These are phyloP conservation scores for Galerucella calmariensis DNA, from an alignment of 2,888 invertebrate genomes.

Conservation along the genomic window DNA sequence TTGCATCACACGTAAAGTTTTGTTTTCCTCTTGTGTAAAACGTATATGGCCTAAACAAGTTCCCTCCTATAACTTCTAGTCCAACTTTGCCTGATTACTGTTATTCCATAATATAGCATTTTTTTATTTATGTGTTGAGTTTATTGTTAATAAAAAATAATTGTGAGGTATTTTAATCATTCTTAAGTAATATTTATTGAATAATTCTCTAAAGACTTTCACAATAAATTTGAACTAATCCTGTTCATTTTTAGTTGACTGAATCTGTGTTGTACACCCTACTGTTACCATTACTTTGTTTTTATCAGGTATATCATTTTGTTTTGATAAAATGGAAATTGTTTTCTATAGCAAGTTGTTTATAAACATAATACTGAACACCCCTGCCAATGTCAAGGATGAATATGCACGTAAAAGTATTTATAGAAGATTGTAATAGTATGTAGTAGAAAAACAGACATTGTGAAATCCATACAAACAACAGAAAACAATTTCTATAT, in stretches of 20 bases:
- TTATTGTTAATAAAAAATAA: conserved; percentile 48
- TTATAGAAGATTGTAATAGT: not conserved
- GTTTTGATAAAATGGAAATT: not conserved
- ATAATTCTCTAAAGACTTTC: conserved; percentile 19
- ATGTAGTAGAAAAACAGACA: not conserved
- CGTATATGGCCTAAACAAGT: conserved; percentile 65
- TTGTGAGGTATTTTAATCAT: conserved; percentile 18
- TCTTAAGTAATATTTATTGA: conserved; percentile 29
- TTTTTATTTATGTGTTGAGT: conserved; percentile 49
- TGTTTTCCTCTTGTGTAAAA: conserved; percentile 49
- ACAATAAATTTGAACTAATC: conserved; percentile 21
- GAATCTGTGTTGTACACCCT: conserved; percentile 30
- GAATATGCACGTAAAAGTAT: not conserved
- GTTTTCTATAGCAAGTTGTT: not conserved
- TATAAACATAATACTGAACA: not conserved
- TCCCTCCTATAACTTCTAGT: conserved; percentile 66
- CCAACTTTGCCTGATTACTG: conserved; percentile 58
- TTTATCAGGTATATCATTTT: conserved; percentile 1
- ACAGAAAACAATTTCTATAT: conserved; percentile 4
- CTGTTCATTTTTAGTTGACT: conserved; percentile 21
- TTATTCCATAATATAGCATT: conserved; percentile 56
- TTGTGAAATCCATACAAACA: too few species aligned
- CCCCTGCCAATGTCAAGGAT: not conserved
- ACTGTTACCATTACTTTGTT: conserved; percentile 22
- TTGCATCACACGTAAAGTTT: conserved; percentile 34